Evolutionary conservation across 1,140 invertebrate genomes (phyloP), one percentile per base, ranked within the genome.

Genomic region (Maniola jurtina): DNA sequence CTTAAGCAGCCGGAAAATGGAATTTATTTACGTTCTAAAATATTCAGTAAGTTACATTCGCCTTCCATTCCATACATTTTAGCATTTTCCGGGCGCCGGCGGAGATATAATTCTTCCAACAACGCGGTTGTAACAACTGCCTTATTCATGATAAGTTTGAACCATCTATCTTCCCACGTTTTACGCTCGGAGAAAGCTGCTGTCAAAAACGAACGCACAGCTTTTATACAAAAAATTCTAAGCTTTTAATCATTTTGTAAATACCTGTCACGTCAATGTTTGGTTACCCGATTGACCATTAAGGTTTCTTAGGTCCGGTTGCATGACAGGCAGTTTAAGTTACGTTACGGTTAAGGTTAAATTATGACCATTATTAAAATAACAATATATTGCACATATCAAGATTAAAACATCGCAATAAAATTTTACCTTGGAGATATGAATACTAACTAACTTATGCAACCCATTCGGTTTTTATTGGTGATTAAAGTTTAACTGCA

Each of bases 171-270:
- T 68, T 68, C 16, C 45, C 7, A 0, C 13, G 25, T 57, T 57
- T 40, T 16, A 35, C 52, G 60, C 40, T 59, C 34, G 54, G 35
- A 62, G 66, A 68, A 56, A 68, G 54, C 47, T 15, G 42, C 36
- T 67, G 58, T 67, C 65, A 61, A 61, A 67, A 67, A n/a, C 58
- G 42, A 57, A 67, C 40, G 59, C 59, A 67, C 59, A 61, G 42
- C 54, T 67, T 67, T 61, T 61, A 47, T 66, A 66, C 50, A 25
- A 52, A 52, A 52, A 25, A 1, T 8, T 6, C 38, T 45, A n/a
- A 6, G 13, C 10, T 45, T 45, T 45, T 45, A 45, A 45, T 45
- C 1, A 11, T 45, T 13, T 45, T 45, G 5, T 45, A 2, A 45
- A 45, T 11, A 45, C 25, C 25, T 25, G 25, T 25, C 25, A 25